Conservation (phyloP, 2,888 invertebrate genomes). For the Ecdyonurus torrentis region DNA sequence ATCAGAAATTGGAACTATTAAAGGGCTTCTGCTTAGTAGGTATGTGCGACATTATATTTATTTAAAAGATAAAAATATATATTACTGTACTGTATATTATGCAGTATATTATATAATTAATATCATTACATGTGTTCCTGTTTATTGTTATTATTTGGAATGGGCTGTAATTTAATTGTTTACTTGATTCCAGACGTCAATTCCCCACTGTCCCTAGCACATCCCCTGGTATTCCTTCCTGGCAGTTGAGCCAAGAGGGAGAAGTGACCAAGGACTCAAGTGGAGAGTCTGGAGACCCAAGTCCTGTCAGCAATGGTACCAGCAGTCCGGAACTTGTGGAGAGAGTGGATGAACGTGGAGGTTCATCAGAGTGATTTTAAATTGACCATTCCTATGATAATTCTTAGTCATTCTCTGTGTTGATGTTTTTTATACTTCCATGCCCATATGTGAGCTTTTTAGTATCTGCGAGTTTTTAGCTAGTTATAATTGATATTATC, state of each 20-base stretch:
- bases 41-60: too few relatives aligned
- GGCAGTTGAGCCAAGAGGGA: not conserved
- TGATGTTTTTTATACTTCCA: too few relatives aligned
- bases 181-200: not conserved
- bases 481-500: too few relatives aligned
- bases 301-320: constrained; percentile 2
- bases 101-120: too few relatives aligned
- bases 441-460: too few relatives aligned
- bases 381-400: too few relatives aligned
- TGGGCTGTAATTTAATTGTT: too few relatives aligned
- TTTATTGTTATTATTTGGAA: too few relatives aligned
- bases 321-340: constrained; percentile 1
- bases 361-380: not conserved
- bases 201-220: not conserved
- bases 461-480: too few relatives aligned
- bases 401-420: too few relatives aligned
- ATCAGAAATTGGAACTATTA: constrained; percentile 51
- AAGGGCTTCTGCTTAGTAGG: constrained; percentile 55
- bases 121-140: too few relatives aligned
- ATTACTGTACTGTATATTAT: too few relatives aligned
- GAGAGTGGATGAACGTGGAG: not conserved
- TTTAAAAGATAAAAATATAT: not conserved
- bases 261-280: not conserved
- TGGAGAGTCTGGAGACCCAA: not conserved
- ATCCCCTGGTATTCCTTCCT: not conserved